Base-by-base conservation (phyloP, 2,888 invertebrate genomes). In the Euproctis similis region DNA sequence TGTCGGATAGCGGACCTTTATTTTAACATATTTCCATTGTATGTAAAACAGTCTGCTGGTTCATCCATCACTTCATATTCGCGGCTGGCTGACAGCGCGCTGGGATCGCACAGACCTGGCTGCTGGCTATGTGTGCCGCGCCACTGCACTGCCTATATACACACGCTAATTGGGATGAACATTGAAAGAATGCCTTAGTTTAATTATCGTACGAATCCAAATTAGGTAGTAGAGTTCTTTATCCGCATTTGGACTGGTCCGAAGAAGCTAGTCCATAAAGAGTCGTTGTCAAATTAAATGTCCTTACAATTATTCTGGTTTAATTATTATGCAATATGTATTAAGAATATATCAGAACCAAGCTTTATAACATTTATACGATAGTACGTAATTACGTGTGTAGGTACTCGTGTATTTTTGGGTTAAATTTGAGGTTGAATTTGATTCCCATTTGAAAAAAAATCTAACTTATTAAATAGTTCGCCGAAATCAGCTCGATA, bases 31-130 rank as follows among this genome's bases (percentile, higher is more conserved):
- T 68, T 66, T 63, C 80, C 77, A 82, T 82, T 82, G 82, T 82
- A 81, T 82, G 81, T 64, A 77, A 82, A 82, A 51, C 53, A 72
- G 76, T 43, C 38, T 53, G 57, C 2, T 58, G 67, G 65, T 70
- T 71, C 72, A 77, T 80, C 77, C 76, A 77, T 80, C 77, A 80
- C 74, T 67, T 78, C 76, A 81, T 81, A 81, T 81, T 82, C 65
- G 71, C 77, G 64, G 65, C 62, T 65, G 45, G 54, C 63, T 56
- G 65, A 57, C 63, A 48, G 57, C 54, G n/a, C n/a, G 53, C 53
- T 53, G 51, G 54, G 53, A 59, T 53, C 52, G 56, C 53, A n/a
- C 42, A n/a, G n/a, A 4, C 59, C 57, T 14, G 19, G 29, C 23
- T n/a, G n/a, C n/a, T 20, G 24, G 17, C 25, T 26, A 24, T 17